Evolutionary conservation across 2,113 vertebrate genomes (phyloP).

Genomic region (Coptodon bakossiorum): DNA sequence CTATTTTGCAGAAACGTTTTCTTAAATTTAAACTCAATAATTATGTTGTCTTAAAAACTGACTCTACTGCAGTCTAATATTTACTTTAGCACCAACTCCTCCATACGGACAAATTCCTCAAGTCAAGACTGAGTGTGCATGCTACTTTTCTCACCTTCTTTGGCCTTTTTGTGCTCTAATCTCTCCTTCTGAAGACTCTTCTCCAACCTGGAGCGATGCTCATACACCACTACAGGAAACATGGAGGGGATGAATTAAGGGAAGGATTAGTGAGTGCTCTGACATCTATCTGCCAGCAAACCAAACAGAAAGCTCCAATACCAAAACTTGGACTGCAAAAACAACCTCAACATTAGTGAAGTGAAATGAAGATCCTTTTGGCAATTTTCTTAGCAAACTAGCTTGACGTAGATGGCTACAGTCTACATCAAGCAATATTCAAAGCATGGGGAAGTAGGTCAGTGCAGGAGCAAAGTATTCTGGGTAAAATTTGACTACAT

Average conservation of each 20-base stretch:
- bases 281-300: not conserved
- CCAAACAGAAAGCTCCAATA: not conserved
- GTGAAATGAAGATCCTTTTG: not conserved
- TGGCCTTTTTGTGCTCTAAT: constrained; percentile 94
- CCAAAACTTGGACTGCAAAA: not conserved
- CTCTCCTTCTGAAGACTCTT: constrained; percentile 98
- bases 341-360: not conserved
- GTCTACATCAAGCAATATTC: not conserved
- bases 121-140: not conserved
- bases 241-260: not conserved
- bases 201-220: constrained; percentile 95
- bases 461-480: not conserved
- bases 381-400: not conserved
- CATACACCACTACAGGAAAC: constrained; percentile 85
- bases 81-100: not conserved
- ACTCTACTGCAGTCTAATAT: not conserved
- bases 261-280: not conserved
- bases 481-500: not conserved
- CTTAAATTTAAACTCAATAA: not conserved
- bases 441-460: not conserved
- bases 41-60: not conserved
- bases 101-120: not conserved
- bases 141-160: constrained; percentile 83
- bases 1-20: not conserved
- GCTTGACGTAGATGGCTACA: not conserved